Percentiles rank a stretch among this genome's conserved stretches.
Conservation (phyloP, 2,888 invertebrate species). For the Dendrolimus houi region DNA sequence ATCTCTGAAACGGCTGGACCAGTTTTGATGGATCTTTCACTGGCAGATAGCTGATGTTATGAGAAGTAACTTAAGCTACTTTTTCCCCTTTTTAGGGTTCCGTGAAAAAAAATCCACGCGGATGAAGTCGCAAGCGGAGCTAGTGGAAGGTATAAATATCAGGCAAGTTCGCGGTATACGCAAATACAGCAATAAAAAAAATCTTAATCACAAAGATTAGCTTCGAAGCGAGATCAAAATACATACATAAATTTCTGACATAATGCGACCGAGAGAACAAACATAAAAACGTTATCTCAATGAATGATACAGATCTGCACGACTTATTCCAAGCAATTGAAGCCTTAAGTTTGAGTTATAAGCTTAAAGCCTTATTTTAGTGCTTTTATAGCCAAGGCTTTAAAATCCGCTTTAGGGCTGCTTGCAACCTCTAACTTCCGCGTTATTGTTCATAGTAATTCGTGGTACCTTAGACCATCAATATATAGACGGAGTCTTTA, state of each 20-base stretch:
- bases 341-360: slow-evolving; percentile 19
- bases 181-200: background rate
- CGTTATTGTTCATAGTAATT: background rate
- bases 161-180: too few species aligned
- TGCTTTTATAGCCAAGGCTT: background rate
- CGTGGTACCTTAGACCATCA: too few species aligned
- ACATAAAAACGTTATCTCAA: slow-evolving; percentile 31
- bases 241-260: slow-evolving; percentile 7
- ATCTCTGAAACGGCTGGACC: too few species aligned
- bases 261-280: slow-evolving; percentile 10
- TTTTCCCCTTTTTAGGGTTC: too few species aligned
- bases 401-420: slow-evolving; percentile 1
- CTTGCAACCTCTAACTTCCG: slow-evolving; percentile 9
- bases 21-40: too few species aligned
- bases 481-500: too few species aligned
- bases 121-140: too few species aligned
- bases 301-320: slow-evolving; percentile 41
- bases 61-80: too few species aligned
- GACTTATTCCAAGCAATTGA: slow-evolving; percentile 44
- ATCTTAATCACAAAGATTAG: background rate
- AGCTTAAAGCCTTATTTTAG: slow-evolving; percentile 10
- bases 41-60: too few species aligned
- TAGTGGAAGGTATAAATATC: too few species aligned
- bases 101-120: too few species aligned
- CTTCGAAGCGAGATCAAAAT: background rate